phyloP scores from a whole-genome alignment of 1,140 invertebrate genomes.

The Meloidogyne floridensis region DNA sequence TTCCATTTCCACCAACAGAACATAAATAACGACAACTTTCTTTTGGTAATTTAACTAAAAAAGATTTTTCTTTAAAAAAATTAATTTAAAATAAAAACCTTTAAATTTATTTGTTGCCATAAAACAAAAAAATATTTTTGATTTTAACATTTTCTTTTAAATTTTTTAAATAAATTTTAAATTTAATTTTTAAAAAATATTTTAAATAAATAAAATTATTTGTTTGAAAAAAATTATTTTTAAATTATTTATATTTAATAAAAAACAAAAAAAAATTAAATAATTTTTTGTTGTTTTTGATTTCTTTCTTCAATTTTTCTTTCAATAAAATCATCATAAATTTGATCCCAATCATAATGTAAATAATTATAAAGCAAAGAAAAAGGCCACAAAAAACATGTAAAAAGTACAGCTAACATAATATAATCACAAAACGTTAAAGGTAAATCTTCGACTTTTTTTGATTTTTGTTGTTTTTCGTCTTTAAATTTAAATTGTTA shows the following conservation, averaged over 20 bases:
- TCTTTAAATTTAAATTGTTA: background rate
- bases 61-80: background rate
- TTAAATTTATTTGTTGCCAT: background rate
- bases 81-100: constrained; percentile 4
- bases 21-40: background rate
- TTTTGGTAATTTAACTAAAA: background rate
- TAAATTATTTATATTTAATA: background rate
- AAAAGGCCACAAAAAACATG: background rate
- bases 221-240: background rate
- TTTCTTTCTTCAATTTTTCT: constrained; percentile 7
- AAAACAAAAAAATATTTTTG: background rate
- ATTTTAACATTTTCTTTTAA: background rate
- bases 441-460: constrained; percentile 1
- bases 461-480: background rate
- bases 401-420: background rate
- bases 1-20: background rate
- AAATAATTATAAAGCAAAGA: background rate
- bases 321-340: background rate
- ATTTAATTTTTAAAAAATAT: too few species aligned
- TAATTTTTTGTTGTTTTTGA: background rate
- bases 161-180: background rate
- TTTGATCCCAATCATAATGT: constrained; percentile 6
- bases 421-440: background rate
- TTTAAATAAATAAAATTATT: too few species aligned
- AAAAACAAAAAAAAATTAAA: background rate